phyloP scores from a whole-genome alignment of 2,113 vertebrate species.

The Syrrhaptes paradoxus region DNA sequence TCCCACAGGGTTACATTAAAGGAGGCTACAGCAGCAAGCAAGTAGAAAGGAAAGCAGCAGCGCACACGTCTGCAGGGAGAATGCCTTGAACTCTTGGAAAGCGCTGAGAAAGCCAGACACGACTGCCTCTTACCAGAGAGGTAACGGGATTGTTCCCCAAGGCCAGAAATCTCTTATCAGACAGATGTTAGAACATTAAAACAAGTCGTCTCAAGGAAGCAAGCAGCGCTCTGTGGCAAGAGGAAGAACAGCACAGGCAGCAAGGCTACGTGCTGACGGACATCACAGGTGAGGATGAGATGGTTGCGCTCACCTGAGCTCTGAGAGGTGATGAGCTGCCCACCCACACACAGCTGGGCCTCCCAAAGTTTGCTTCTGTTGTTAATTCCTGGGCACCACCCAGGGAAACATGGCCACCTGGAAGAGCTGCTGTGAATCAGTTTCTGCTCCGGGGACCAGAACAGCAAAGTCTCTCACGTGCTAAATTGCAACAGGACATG shows the following conservation, averaged over 20 bases:
- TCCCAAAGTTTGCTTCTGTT: not conserved
- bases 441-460: not conserved
- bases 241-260: not conserved
- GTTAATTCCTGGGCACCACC: not conserved
- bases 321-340: not conserved
- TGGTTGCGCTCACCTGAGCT: rapidly evolving
- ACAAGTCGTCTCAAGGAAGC: not conserved
- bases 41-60: not conserved
- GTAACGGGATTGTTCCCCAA: not conserved
- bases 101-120: not conserved
- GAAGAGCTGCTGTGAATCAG: not conserved
- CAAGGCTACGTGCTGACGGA: not conserved
- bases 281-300: not conserved
- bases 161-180: not conserved
- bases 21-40: not conserved
- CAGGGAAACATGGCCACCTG: not conserved
- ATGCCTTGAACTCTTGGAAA: not conserved
- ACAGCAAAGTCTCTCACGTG: not conserved
- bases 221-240: not conserved
- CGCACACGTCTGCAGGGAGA: rapidly evolving
- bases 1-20: not conserved
- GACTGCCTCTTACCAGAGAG: not conserved
- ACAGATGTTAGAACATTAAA: not conserved
- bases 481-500: not conserved
- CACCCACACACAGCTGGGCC: not conserved